phyloP scores from a whole-genome alignment of 2,888 invertebrate genomes.

The Toxonevra muliebris region DNA sequence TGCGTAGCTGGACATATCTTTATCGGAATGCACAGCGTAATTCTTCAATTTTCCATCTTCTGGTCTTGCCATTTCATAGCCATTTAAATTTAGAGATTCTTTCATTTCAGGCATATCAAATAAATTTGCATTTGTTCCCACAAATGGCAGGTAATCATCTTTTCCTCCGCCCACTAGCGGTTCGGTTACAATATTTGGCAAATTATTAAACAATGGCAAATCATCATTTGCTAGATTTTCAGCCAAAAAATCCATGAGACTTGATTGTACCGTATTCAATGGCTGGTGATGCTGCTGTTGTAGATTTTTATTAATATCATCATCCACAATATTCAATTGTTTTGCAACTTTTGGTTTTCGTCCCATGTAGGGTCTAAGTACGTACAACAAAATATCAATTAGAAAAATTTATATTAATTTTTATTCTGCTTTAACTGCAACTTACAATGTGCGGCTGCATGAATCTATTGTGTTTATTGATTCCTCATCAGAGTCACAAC shows the following conservation, averaged over 20 bases:
- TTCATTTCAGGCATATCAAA: constrained; percentile 47
- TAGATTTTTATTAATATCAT: constrained; percentile 36
- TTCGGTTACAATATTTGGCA: constrained; percentile 53
- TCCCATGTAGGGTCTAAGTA: constrained; percentile 62
- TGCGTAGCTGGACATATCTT: background rate
- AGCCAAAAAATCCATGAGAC: constrained; percentile 62
- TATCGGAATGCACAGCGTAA: constrained; percentile 17
- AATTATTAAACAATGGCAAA: constrained; percentile 51
- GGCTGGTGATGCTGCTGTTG: constrained; percentile 39
- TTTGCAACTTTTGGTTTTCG: constrained; percentile 48
- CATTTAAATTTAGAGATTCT: constrained; percentile 33
- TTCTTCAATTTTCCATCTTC: constrained; percentile 41
- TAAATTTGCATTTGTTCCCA: constrained; percentile 47
- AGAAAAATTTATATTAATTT: background rate
- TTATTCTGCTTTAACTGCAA: background rate
- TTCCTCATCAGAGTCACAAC: constrained; percentile 47
- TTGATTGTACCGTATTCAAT: constrained; percentile 60
- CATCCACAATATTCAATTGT: constrained; percentile 42
- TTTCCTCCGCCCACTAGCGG: constrained; percentile 51
- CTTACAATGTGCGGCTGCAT: constrained; percentile 61
- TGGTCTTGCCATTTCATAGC: constrained; percentile 27
- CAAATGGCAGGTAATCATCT: constrained; percentile 54
- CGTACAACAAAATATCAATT: too few species aligned
- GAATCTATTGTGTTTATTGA: constrained; percentile 35
- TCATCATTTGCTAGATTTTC: constrained; percentile 59